A percentile compares a stretch with the other conserved stretches of the same genome.
These are phyloP conservation scores for Beris morrisii DNA, from an alignment of 2,888 invertebrate genomes.

Conservation along the genomic window DNA sequence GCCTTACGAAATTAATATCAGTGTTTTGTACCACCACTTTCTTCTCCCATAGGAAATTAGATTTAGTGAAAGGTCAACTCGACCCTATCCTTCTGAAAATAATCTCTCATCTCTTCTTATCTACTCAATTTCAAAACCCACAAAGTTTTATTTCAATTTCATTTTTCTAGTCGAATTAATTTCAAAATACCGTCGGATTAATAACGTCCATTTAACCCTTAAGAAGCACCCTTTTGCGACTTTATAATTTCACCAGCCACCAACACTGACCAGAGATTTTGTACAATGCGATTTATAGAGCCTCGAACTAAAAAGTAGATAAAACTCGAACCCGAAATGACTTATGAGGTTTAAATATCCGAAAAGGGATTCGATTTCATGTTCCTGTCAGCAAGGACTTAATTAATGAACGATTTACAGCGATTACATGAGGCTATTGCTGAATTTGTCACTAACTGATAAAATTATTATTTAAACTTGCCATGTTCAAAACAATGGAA, in stretches of 20 bases:
- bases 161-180: slow-evolving; percentile 28
- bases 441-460: slow-evolving; percentile 30
- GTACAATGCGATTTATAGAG: slow-evolving; percentile 21
- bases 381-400: slow-evolving; percentile 33
- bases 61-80: too few species aligned
- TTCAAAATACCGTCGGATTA: slow-evolving; percentile 18
- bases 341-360: slow-evolving; percentile 23
- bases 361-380: slow-evolving; percentile 33
- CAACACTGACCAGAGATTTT: slow-evolving; percentile 12
- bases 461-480: background rate
- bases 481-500: background rate
- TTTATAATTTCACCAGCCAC: background rate
- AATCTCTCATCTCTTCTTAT: slow-evolving; percentile 1
- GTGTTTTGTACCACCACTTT: too few species aligned
- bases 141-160: slow-evolving; percentile 2
- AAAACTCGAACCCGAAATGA: slow-evolving; percentile 12
- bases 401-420: slow-evolving; percentile 36
- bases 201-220: background rate
- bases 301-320: slow-evolving; percentile 23
- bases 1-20: too few species aligned
- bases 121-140: background rate
- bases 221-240: background rate
- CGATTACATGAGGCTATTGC: slow-evolving; percentile 31
- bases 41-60: too few species aligned
- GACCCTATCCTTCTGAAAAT: too few species aligned